Conservation (phyloP, 2,888 invertebrate species). For the Rhaphigaster nebulosa region DNA sequence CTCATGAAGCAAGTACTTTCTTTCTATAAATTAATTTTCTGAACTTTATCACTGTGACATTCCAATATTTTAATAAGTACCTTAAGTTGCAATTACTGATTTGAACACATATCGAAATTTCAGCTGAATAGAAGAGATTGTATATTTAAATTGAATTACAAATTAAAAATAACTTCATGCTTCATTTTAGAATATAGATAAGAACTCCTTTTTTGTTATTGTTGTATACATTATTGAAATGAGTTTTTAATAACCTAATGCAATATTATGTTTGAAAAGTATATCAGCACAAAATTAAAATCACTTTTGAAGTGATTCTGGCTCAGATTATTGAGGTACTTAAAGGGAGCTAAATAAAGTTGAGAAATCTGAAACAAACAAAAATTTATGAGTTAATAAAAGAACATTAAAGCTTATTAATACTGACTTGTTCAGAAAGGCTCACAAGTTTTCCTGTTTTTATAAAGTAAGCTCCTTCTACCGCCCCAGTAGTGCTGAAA, state of each 20-base stretch:
- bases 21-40: background rate
- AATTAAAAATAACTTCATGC: too few species aligned
- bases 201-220: too few species aligned
- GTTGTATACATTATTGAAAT: too few species aligned
- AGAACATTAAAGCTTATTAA: background rate
- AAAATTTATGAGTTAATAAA: background rate
- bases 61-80: background rate
- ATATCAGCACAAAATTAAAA: too few species aligned
- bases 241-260: too few species aligned
- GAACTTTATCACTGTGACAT: background rate
- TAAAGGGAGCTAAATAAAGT: background rate
- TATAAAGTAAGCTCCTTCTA: conserved; percentile 92
- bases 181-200: too few species aligned
- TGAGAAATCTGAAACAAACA: background rate
- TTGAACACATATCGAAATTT: background rate
- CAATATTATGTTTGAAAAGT: too few species aligned
- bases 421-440: conserved; percentile 84
- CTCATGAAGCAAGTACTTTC: background rate
- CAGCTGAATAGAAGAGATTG: background rate
- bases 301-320: too few species aligned
- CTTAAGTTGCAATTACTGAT: background rate
- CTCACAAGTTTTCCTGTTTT: conserved; percentile 84
- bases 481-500: conserved; percentile 92
- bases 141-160: too few species aligned
- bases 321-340: background rate